phyloP scores from a whole-genome alignment of 2,888 invertebrate genomes.

The Mongoloraphidia duomilia region DNA sequence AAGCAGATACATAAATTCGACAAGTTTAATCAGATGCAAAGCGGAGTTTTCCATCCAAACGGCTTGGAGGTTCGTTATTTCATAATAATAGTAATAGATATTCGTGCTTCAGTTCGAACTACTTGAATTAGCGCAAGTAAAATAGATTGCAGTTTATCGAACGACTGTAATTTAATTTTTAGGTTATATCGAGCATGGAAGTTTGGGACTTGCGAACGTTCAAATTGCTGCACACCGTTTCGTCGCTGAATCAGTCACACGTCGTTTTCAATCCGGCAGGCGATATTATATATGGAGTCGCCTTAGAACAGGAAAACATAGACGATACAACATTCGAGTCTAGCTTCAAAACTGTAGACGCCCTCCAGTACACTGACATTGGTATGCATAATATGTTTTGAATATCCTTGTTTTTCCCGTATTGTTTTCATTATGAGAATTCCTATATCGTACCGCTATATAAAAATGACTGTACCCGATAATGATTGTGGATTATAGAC shows the following conservation, averaged over 20 bases:
- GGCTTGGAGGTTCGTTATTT: conserved; percentile 60
- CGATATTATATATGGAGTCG: conserved; percentile 77
- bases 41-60: conserved; percentile 93
- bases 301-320: conserved; percentile 57
- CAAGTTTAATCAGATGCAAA: conserved; percentile 87
- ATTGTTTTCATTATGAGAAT: no score
- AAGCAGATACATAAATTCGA: conserved; percentile 93
- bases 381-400: conserved; percentile 33
- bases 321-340: conserved; percentile 68
- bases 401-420: no score
- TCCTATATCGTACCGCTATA: no score
- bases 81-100: no score
- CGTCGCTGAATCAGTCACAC: conserved; percentile 78
- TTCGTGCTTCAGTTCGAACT: no score
- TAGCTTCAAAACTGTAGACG: conserved; percentile 89
- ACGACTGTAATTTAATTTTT: conserved; percentile 13
- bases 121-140: no score
- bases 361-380: conserved; percentile 86
- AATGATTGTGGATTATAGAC: no score
- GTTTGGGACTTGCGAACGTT: conserved; percentile 96
- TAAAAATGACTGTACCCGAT: no score
- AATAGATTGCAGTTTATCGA: no score
- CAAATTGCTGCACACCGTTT: conserved; percentile 85
- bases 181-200: conserved; percentile 93
- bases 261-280: conserved; percentile 79